phyloP scores from a whole-genome alignment of 2,797 vertebrate species.

The Tamandua tetradactyla region DNA sequence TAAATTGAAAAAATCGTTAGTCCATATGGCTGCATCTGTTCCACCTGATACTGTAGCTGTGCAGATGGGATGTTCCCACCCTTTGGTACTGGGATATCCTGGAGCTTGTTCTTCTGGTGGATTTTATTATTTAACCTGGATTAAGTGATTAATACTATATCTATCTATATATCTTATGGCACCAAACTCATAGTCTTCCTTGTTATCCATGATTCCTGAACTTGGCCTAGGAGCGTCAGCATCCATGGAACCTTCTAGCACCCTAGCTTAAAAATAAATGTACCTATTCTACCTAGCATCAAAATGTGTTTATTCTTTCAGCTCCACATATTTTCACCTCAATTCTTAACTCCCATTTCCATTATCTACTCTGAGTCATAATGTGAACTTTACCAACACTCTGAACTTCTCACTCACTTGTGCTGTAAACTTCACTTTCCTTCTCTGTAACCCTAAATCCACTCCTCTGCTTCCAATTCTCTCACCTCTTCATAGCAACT shows the following conservation, averaged over 20 bases:
- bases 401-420: neutral
- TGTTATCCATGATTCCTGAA: neutral
- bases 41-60: neutral
- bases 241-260: neutral
- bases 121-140: neutral
- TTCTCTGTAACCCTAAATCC: neutral
- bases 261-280: neutral
- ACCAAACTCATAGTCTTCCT: neutral
- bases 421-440: neutral
- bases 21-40: rapidly evolving
- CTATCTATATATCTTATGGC: neutral
- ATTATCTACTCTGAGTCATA: neutral
- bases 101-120: neutral
- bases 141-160: neutral
- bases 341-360: neutral
- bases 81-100: neutral
- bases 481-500: neutral
- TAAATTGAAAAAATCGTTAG: neutral
- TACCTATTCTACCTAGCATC: too few relatives aligned
- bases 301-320: neutral
- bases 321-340: neutral
- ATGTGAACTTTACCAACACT: neutral
- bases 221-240: neutral
- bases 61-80: neutral
- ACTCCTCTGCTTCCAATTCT: neutral